phyloP scores from a whole-genome alignment of 2,888 invertebrate genomes.

The Gortyna flavago region DNA sequence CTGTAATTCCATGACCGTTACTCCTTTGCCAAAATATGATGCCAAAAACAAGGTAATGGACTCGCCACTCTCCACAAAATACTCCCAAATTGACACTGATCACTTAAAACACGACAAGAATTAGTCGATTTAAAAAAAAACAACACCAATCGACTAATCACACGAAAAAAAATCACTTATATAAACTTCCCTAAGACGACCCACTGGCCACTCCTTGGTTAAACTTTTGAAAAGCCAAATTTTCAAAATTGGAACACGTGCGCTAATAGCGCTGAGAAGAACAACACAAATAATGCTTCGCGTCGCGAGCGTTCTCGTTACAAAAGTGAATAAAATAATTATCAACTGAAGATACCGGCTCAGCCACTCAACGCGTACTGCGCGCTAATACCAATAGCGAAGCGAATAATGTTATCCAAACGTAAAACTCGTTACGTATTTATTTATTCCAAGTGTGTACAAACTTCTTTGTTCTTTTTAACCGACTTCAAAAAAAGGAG shows the following conservation, averaged over 20 bases:
- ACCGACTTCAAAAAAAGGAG: too few relatives aligned
- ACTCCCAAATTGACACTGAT: slow-evolving; percentile 26
- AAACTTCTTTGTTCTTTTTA: slow-evolving; percentile 81
- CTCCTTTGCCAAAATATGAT: slow-evolving; percentile 47
- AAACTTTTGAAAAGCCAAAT: not conserved
- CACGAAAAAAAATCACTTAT: slow-evolving; percentile 6
- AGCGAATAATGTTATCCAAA: slow-evolving; percentile 75
- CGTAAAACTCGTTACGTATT: slow-evolving; percentile 73
- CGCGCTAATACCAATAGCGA: slow-evolving; percentile 67
- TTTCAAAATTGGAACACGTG: slow-evolving; percentile 54
- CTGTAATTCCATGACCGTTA: slow-evolving; percentile 38
- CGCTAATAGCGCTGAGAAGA: slow-evolving; percentile 35
- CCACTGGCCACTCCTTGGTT: too few relatives aligned
- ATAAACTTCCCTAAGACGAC: too few relatives aligned
- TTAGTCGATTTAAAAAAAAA: slow-evolving; percentile 27
- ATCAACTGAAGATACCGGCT: slow-evolving; percentile 62
- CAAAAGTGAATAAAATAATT: slow-evolving; percentile 67
- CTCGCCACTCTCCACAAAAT: slow-evolving; percentile 27
- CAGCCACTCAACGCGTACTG: slow-evolving; percentile 68
- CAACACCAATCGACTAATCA: slow-evolving; percentile 24
- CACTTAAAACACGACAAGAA: slow-evolving; percentile 30
- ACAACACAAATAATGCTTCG: slow-evolving; percentile 53
- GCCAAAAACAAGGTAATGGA: slow-evolving; percentile 44
- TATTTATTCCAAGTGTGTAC: slow-evolving; percentile 78
- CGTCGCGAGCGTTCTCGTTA: slow-evolving; percentile 58